Evolutionary conservation across 2,113 vertebrate species (phyloP), one percentile per base, ranked within the genome.

Genomic region (Pedetes capensis): DNA sequence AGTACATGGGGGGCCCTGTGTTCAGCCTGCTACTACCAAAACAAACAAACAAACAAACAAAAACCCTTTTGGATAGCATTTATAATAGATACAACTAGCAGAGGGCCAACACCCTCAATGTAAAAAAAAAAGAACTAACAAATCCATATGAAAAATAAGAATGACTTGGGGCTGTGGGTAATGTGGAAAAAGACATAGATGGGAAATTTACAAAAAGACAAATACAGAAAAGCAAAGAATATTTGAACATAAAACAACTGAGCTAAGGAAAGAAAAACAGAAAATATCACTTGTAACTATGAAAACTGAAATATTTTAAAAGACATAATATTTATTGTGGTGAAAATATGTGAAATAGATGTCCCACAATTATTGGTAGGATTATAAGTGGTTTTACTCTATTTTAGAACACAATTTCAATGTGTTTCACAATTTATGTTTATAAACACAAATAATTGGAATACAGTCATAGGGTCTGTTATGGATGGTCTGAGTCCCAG

Each of bases 191-290:
- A 80, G 53, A 80, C 23, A 32, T 63, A 9, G 76, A 63, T 29
- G 29, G 6, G 23, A 25, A 87, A 94, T 93, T 83, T 79, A 39
- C 14, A 53, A 83, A 81, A 86, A 16, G 64, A 64, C 51, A 92
- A 55, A 71, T 59, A 72, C 32, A 88, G 66, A 91, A 74, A 80
- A 47, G 2, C 63, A 84, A 34, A 68, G 44, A 84, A 53, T 87
- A 87, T 53, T 91, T 95, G 20, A 78, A 93, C 93, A 61, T 69
- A 69, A 83, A 93, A 51, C 17, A 83, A 85, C 10, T 75, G 3
- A 80, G 12, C 32, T 89, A 39, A 75, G 69, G 5, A 75, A 82
- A 82, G 55, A 25, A 88, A 87, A 75, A 44, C 39, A 71, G 25
- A 86, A 42, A 34, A 49, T 63, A 51, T 76, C 42, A 63, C 64